Evolutionary conservation across 2,888 invertebrate genomes (phyloP), one percentile per base, ranked within the genome.

Genomic region (Sinelater perroti): DNA sequence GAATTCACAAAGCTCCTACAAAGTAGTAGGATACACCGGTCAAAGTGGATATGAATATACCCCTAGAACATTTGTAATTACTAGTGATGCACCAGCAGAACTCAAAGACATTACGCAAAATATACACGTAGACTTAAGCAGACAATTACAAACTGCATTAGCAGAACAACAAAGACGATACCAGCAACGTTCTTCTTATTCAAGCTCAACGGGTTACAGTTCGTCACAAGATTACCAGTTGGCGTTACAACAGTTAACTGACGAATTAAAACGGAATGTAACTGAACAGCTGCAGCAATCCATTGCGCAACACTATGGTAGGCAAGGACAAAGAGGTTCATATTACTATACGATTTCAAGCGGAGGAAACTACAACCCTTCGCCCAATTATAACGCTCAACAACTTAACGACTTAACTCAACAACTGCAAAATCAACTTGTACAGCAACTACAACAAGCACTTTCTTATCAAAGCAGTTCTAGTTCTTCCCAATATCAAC

Each of bases 261-360:
- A 75, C 10, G 75, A 78, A 49, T 55, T 78, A 7, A 72, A 73
- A 51, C 65, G 72, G 20, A 78, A 78, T 56, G 62, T 77, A 5
- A 76, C 77, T 0, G 63, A 70, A 50, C 71, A 74, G 40, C 51
- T 77, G 2, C 68, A 75, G 40, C 52, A 68, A 45, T 52, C 55
- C 5, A 33, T 68, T 24, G 66, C 67, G 18, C 67, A 68, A 45
- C 67, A 62, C 47, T 61, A 66, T 7, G 67, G 68, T 24, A 54
- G 47, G 4, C 67, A 67, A 40, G 67, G 64, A 14, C 61, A 60
- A 6, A 62, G 64, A 28, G 65, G 68, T 16, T 65, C 67, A 13
- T 63, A 67, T 17, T 66, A 67, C 13, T 67, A 64, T 16, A 62
- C 67, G 0, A 28, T 67, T 5, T 42, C 61, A n/a, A 47, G 66